These are phyloP conservation scores for Lepisosteus osseus DNA, from an alignment of 2,113 vertebrate species.

Conservation along the genomic window DNA sequence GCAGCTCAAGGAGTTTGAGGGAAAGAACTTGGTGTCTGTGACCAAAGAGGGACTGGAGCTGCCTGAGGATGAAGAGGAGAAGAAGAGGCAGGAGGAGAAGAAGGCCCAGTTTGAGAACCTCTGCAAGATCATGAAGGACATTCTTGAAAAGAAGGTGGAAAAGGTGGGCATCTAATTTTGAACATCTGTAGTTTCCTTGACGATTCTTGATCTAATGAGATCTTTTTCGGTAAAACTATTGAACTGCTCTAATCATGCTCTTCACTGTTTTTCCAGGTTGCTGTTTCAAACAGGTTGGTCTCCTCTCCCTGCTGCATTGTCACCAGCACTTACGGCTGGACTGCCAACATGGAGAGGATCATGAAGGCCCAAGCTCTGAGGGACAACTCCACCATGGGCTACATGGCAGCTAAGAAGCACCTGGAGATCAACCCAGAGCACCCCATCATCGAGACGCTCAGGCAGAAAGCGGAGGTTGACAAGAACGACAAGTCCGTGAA, in stretches of 20 bases:
- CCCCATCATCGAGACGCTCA: slow-evolving; percentile 72
- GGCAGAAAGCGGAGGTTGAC: slow-evolving; percentile 79
- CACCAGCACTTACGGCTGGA: slow-evolving; percentile 76
- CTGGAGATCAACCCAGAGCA: slow-evolving; percentile 77
- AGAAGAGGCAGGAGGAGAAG: slow-evolving; percentile 78
- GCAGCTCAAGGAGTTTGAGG: slow-evolving; percentile 79
- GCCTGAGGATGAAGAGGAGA: slow-evolving; percentile 80
- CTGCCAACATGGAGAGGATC: slow-evolving; percentile 82
- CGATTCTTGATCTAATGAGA: not conserved
- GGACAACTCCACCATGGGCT: slow-evolving; percentile 81
- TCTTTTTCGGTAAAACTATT: not conserved
- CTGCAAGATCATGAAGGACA: slow-evolving; percentile 83
- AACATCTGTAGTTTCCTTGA: not conserved
- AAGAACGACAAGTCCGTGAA: slow-evolving; percentile 84
- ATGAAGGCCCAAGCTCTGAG: slow-evolving; percentile 77
- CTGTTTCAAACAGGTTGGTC: slow-evolving; percentile 72
- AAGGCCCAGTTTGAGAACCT: slow-evolving; percentile 76
- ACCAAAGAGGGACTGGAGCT: slow-evolving; percentile 80
- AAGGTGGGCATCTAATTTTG: slow-evolving; percentile 54
- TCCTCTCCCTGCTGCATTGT: slow-evolving; percentile 73
- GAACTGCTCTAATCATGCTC: not conserved
- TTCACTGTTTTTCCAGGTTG: slow-evolving; percentile 55
- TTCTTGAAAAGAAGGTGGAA: slow-evolving; percentile 80
- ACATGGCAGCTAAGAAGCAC: slow-evolving; percentile 82
- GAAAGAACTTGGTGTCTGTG: slow-evolving; percentile 77